Evolutionary conservation across 2,797 vertebrate genomes (phyloP).

Genomic region (Cyprinella venusta): DNA sequence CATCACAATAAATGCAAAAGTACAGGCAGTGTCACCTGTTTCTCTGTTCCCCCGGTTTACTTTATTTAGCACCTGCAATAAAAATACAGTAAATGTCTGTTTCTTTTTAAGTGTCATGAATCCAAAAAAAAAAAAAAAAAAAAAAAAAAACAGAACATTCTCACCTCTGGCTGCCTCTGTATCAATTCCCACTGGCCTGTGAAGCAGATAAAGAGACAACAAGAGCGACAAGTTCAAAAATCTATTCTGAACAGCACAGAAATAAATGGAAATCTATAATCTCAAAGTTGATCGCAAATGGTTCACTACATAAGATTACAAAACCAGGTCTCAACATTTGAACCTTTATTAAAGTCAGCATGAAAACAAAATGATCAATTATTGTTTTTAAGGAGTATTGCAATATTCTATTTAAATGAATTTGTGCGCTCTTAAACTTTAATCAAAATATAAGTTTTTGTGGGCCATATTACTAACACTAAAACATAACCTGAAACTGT

Average conservation of each 20-base stretch:
- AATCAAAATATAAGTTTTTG: too few relatives aligned
- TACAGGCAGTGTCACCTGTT: not conserved
- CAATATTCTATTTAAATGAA: too few relatives aligned
- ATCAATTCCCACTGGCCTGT: constrained; percentile 75
- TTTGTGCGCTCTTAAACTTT: too few relatives aligned
- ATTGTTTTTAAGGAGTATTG: not conserved
- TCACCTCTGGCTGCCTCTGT: constrained; percentile 80
- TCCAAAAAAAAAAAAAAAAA: too few relatives aligned
- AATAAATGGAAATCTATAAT: not conserved
- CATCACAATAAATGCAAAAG: not conserved
- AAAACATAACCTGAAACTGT: too few relatives aligned
- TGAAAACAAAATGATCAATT: not conserved
- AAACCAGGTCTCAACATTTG: not conserved
- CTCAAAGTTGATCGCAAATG: not conserved
- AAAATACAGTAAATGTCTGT: not conserved
- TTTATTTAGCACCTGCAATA: constrained; percentile 43
- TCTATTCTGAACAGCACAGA: not conserved
- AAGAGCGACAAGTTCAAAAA: not conserved
- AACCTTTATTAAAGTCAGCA: not conserved
- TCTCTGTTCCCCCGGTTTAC: not conserved
- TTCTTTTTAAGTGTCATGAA: not conserved
- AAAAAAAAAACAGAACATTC: constrained; percentile 33
- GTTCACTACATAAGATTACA: not conserved
- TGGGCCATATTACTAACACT: too few relatives aligned
- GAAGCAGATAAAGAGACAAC: not conserved